phyloP scores from a whole-genome alignment of 2,113 vertebrate species.

The Tragelaphus buxtoni region DNA sequence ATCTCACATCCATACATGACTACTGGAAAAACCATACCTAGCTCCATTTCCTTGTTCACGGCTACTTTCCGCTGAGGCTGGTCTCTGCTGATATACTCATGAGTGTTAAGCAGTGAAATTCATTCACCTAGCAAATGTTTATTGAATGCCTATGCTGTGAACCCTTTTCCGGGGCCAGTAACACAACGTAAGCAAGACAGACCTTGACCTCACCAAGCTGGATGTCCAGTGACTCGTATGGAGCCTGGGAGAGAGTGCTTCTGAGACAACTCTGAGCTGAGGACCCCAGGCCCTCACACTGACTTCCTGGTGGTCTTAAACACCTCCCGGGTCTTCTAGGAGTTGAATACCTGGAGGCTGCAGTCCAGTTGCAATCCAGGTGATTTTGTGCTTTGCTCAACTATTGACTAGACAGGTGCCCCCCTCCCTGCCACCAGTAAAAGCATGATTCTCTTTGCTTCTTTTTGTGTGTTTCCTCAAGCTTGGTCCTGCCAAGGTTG shows the following conservation, averaged over 20 bases:
- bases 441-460: not conserved
- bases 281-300: not conserved
- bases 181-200: not conserved
- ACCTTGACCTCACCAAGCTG: not conserved
- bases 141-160: not conserved
- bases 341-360: not conserved
- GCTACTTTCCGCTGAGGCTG: not conserved
- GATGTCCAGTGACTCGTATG: not conserved
- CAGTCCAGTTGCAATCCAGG: not conserved
- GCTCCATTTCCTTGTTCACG: not conserved
- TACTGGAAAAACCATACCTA: not conserved
- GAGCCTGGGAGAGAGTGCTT: not conserved
- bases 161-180: not conserved
- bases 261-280: not conserved
- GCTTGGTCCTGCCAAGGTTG: not conserved
- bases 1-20: not conserved
- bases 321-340: not conserved
- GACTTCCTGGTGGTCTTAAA: not conserved
- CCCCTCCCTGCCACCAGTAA: not conserved
- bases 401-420: not conserved
- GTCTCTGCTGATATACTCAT: not conserved
- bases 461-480: not conserved
- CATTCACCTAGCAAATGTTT: not conserved
- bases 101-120: not conserved
- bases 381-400: not conserved